phyloP scores from a whole-genome alignment of 2,113 vertebrate genomes.

The Gallinago paraguaiae region DNA sequence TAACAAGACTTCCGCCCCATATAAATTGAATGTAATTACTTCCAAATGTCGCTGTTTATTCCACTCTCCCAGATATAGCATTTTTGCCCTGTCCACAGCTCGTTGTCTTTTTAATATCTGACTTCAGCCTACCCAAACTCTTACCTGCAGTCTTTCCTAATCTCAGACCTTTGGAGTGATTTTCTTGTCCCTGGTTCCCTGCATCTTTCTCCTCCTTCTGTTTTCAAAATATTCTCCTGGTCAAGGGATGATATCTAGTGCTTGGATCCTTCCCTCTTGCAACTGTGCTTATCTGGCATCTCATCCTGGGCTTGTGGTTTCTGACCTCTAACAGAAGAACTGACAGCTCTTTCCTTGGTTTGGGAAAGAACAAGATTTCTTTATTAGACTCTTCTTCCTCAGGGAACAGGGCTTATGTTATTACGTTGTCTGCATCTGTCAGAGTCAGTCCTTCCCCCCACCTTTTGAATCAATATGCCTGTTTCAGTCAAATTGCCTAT shows the following conservation, averaged over 20 bases:
- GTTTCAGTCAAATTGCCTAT: neutral
- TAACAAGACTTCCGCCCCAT: neutral
- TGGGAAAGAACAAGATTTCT: constrained; percentile 11
- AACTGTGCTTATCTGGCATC: neutral
- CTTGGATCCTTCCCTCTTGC: neutral
- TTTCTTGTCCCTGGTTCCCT: neutral
- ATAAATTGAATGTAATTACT: neutral
- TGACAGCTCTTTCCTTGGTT: neutral
- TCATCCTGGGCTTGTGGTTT: neutral
- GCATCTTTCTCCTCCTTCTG: neutral
- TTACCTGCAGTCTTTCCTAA: neutral
- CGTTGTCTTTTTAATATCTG: neutral
- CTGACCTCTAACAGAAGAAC: neutral
- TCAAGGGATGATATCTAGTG: neutral
- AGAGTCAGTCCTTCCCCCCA: neutral
- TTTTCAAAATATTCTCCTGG: neutral
- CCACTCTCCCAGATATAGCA: neutral
- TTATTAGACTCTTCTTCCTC: constrained; percentile 1
- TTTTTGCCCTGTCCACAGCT: neutral
- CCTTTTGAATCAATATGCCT: neutral
- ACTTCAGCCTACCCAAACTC: neutral
- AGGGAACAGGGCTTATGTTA: neutral
- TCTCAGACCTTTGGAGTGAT: neutral
- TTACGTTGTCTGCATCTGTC: neutral
- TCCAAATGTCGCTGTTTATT: neutral